These are phyloP conservation scores for Nothocercus julius DNA, from an alignment of 2,113 vertebrate genomes.

Conservation along the genomic window DNA sequence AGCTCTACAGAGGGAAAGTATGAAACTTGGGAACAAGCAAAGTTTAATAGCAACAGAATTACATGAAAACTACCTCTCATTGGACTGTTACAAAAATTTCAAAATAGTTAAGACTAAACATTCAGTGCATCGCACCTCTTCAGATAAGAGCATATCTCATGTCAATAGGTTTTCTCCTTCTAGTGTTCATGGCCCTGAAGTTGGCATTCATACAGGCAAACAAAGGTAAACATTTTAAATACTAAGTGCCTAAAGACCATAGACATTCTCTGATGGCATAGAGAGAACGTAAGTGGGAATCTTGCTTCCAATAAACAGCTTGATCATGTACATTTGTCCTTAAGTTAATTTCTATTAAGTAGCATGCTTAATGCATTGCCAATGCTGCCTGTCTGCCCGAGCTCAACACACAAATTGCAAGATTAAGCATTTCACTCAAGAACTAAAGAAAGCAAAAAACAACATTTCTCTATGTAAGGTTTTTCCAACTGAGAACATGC, in stretches of 20 bases:
- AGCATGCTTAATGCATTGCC: conserved; percentile 92
- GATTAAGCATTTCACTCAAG: conserved; percentile 79
- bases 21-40: conserved; percentile 74
- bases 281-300: conserved; percentile 74
- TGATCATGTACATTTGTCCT: conserved; percentile 74
- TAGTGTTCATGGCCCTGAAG: conserved; percentile 77
- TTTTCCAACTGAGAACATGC: conserved; percentile 78
- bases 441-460: conserved; percentile 43
- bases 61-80: conserved; percentile 56
- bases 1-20: conserved; percentile 69
- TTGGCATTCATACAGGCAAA: conserved; percentile 96
- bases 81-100: conserved; percentile 53
- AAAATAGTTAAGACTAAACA: conserved; percentile 59
- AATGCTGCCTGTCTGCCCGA: conserved; percentile 98
- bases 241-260: conserved; percentile 77
- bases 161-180: conserved; percentile 64
- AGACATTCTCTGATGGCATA: conserved; percentile 71
- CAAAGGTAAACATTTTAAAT: conserved; percentile 89
- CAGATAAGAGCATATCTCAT: conserved; percentile 68
- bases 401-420: conserved; percentile 82
- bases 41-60: conserved; percentile 71
- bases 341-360: conserved; percentile 78
- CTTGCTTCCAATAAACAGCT: conserved; percentile 77
- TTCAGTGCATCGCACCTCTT: conserved; percentile 72
- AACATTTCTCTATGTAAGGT: conserved; percentile 57